phyloP scores from a whole-genome alignment of 2,113 vertebrate species.

The Pholis gunnellus region DNA sequence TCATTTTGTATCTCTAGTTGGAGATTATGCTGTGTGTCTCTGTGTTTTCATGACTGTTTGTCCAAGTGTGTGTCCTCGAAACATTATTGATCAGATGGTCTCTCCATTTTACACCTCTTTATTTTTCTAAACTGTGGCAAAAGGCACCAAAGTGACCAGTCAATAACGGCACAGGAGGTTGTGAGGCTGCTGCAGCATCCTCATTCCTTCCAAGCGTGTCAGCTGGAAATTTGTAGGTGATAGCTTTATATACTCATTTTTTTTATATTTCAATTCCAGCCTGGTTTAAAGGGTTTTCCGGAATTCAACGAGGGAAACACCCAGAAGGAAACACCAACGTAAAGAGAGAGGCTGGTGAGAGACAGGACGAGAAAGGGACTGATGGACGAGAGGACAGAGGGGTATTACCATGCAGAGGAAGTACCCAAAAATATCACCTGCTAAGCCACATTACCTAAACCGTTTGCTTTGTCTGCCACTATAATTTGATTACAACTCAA shows the following conservation, averaged over 20 bases:
- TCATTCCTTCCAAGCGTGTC: neutral
- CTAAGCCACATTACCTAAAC: neutral
- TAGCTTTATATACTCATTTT: neutral
- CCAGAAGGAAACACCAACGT: neutral
- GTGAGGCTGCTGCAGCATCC: neutral
- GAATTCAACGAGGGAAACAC: neutral
- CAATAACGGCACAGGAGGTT: neutral
- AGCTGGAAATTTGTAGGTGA: neutral
- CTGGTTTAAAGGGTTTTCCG: neutral
- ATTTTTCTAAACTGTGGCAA: neutral
- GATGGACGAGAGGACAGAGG: neutral
- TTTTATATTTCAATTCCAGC: neutral
- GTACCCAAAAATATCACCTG: neutral
- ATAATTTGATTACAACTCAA: neutral
- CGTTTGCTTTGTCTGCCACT: neutral
- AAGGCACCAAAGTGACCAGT: neutral
- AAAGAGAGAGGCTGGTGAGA: neutral
- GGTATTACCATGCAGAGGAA: neutral
- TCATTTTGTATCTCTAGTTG: neutral
- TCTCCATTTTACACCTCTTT: slow-evolving; percentile 22
- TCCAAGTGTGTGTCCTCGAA: neutral
- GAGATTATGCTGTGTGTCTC: neutral
- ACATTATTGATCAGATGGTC: slow-evolving; percentile 38
- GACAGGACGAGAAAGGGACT: neutral
- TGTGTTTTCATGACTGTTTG: neutral